Evolutionary conservation across 1,140 invertebrate species (phyloP).

Genomic region (Proctacanthus coquilletti): DNA sequence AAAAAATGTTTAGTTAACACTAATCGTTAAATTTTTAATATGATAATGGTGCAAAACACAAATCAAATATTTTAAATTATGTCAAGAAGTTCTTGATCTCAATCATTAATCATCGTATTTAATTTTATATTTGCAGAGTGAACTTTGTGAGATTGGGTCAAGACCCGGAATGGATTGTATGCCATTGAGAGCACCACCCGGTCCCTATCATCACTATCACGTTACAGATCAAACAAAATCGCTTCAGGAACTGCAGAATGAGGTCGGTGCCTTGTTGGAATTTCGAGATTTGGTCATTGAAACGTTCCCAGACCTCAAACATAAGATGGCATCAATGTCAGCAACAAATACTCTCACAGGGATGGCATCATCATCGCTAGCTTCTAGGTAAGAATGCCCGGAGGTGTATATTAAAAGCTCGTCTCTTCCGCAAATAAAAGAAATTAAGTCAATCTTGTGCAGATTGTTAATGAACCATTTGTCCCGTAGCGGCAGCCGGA

Average conservation of each 20-base stretch:
- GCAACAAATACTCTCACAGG: conserved; percentile 20
- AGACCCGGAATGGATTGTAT: conserved; percentile 6
- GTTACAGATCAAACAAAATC: conserved; percentile 26
- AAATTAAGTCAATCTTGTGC: too few relatives aligned
- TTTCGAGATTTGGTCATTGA: conserved; percentile 83
- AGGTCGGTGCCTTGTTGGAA: conserved; percentile 73
- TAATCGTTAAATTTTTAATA: too few relatives aligned
- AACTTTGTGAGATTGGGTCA: conserved; percentile 1
- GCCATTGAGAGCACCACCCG: conserved; percentile 5
- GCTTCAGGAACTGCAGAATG: conserved; percentile 66
- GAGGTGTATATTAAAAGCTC: too few relatives aligned
- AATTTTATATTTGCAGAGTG: conserved; percentile 5
- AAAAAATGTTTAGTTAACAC: too few relatives aligned
- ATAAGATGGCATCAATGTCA: conserved; percentile 50
- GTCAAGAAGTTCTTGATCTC: too few relatives aligned
- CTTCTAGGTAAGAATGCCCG: conserved; percentile 17
- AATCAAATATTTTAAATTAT: too few relatives aligned
- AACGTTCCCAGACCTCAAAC: conserved; percentile 73
- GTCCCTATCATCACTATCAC: conserved; percentile 22
- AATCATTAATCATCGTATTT: too few relatives aligned
- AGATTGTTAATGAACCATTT: too few relatives aligned
- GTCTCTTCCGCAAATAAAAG: too few relatives aligned
- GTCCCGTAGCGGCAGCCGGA: too few relatives aligned
- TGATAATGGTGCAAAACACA: too few relatives aligned
- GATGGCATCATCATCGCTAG: conserved; percentile 25